Conservation (phyloP, 2,888 invertebrate species). For the Ophioninae sp. region DNA sequence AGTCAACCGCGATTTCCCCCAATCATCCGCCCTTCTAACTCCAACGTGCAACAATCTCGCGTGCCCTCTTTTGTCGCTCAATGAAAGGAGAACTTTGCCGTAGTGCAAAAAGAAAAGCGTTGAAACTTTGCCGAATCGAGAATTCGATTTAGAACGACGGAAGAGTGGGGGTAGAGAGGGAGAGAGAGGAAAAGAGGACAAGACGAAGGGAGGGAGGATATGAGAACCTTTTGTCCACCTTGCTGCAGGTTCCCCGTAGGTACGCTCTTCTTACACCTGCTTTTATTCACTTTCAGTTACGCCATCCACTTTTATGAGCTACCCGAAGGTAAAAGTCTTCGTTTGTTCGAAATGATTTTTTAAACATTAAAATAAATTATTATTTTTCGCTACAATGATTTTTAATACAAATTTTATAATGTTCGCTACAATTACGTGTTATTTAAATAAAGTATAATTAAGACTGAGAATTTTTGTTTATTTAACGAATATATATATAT, state of each 20-base stretch:
- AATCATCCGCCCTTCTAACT: conserved; percentile 18
- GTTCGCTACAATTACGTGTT: too few relatives aligned
- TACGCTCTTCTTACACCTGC: conserved; percentile 28
- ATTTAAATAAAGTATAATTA: too few relatives aligned
- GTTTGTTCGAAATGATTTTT: too few relatives aligned
- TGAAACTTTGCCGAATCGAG: conserved; percentile 13
- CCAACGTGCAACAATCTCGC: conserved; percentile 35
- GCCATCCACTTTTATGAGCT: neutral
- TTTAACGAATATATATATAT: too few relatives aligned
- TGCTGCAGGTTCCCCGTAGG: conserved; percentile 53
- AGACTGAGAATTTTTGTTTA: too few relatives aligned
- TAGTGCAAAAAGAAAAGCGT: neutral
- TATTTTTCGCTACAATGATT: too few relatives aligned
- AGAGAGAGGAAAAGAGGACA: neutral
- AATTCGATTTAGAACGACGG: conserved; percentile 47
- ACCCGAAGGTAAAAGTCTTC: neutral
- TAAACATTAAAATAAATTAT: too few relatives aligned
- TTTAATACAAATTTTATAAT: too few relatives aligned
- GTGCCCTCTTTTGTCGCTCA: conserved; percentile 32
- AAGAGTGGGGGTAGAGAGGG: conserved; percentile 29
- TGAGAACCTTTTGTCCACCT: conserved; percentile 66
- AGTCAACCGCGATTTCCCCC: conserved; percentile 24
- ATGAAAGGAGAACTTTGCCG: conserved; percentile 12
- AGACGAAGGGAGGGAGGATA: conserved; percentile 6
- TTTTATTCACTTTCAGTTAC: neutral